Conservation (phyloP, 2,888 invertebrate species). For the Abscondita cerata region DNA sequence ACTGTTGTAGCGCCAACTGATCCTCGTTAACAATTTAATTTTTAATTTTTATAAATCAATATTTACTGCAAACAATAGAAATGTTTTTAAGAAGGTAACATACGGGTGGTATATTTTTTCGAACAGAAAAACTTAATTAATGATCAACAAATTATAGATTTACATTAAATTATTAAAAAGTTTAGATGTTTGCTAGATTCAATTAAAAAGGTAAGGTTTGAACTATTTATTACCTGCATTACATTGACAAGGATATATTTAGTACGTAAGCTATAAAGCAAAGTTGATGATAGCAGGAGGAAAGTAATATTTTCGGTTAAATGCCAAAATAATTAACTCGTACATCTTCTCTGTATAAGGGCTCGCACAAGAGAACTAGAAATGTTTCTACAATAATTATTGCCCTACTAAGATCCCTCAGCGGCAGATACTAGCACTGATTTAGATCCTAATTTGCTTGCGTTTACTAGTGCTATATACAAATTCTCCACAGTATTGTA, state of each 20-base stretch:
- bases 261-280: neutral
- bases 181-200: too few relatives aligned
- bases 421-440: slow-evolving; percentile 42
- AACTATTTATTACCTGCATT: too few relatives aligned
- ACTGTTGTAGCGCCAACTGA: too few relatives aligned
- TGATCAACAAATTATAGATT: too few relatives aligned
- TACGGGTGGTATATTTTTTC: too few relatives aligned
- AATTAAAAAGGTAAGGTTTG: too few relatives aligned
- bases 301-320: neutral
- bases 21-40: too few relatives aligned
- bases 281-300: neutral
- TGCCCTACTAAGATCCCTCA: slow-evolving; percentile 43
- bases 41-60: too few relatives aligned
- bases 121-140: too few relatives aligned
- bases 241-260: neutral
- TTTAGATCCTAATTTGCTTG: slow-evolving; percentile 42
- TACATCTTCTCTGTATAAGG: slow-evolving; percentile 22
- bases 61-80: too few relatives aligned
- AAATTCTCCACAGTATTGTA: slow-evolving; percentile 20
- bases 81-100: too few relatives aligned
- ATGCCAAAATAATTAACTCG: slow-evolving; percentile 29
- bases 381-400: slow-evolving; percentile 39
- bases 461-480: slow-evolving; percentile 36
- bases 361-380: slow-evolving; percentile 7
- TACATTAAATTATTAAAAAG: too few relatives aligned